Evolutionary conservation across 2,888 invertebrate genomes (phyloP), one percentile per base, ranked within the genome.

Genomic region (Drosophila hamatofila): DNA sequence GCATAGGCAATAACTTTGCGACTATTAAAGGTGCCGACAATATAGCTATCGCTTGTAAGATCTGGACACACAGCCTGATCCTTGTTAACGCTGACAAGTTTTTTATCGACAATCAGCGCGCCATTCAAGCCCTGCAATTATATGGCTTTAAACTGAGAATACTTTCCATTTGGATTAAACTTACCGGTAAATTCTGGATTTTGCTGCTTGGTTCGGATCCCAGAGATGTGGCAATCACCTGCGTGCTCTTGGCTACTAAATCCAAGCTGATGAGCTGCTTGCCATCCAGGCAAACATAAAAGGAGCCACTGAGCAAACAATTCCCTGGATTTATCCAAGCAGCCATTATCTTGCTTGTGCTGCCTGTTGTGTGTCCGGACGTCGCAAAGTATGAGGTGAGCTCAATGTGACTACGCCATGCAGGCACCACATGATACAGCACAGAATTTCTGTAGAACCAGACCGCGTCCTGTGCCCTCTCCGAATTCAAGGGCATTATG

Each of bases 241-340:
- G 93, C 0, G 94, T 92, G 0, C 93, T 93, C 48, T 94, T 92
- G 0, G 94, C 93, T 2, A 94, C 93, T 12, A 96, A 92, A 88
- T 96, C 95, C 25, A 96, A 88, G 12, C 95, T 94, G 37, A 95
- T 93, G 21, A 96, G 90, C 70, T 95, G 93, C 68, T 93, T 93
- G 37, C 94, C 92, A 0, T 95, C 95, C 27, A 95, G 79, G 82
- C 97, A 97, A 8, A 94, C 94, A 91, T 95, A 95, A 91, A 95
- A 95, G 8, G 95, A 94, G 2, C 94, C 94, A 37, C 95, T 94
- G 58, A 95, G 81, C 9, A 95, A 91, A 91, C 97, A 97, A 35
- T 80, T 87, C 3, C 89, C 84, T 12, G 79, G 61, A 83, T 93
- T 93, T 25, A 94, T 93, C 96, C 96, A 96, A 2, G 94, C 92